Evolutionary conservation across 37 sponge, comb jelly and placozoan genomes (phyloP).

Genomic region (Tethya wilhelma): DNA sequence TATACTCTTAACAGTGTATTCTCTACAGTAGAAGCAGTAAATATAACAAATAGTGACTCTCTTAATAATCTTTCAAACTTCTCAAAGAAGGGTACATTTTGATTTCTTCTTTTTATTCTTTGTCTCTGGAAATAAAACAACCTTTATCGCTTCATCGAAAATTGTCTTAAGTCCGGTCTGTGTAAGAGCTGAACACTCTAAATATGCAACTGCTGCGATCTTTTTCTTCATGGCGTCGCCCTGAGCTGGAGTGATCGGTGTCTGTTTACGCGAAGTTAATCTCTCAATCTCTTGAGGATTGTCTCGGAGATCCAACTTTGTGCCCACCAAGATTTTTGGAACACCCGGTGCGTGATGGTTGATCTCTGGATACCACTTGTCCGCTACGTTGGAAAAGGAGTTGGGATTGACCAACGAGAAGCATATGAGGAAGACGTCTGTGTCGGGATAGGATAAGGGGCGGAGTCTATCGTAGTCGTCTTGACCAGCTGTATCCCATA

Average conservation of each 20-base stretch:
- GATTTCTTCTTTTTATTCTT: slow-evolving; percentile 62
- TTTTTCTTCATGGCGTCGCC: slow-evolving; percentile 83
- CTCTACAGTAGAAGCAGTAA: background rate
- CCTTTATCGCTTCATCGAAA: slow-evolving; percentile 89
- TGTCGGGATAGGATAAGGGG: slow-evolving; percentile 90
- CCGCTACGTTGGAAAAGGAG: slow-evolving; percentile 80
- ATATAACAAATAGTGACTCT: background rate
- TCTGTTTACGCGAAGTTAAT: slow-evolving; percentile 60
- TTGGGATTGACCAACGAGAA: slow-evolving; percentile 84
- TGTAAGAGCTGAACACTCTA: slow-evolving; percentile 91
- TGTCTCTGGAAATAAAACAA: slow-evolving; percentile 81
- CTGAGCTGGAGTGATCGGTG: slow-evolving; percentile 55
- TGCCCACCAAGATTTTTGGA: slow-evolving; percentile 89
- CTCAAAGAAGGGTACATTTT: slow-evolving; percentile 60
- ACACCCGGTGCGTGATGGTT: slow-evolving; percentile 85
- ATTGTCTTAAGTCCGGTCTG: slow-evolving; percentile 89
- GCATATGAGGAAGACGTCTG: slow-evolving; percentile 90
- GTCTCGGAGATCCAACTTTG: slow-evolving; percentile 88
- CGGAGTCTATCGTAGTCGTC: slow-evolving; percentile 92
- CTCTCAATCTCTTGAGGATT: slow-evolving; percentile 68
- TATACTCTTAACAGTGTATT: background rate
- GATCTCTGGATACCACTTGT: slow-evolving; percentile 91
- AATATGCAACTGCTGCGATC: slow-evolving; percentile 73
- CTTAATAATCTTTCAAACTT: background rate
- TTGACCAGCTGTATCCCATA: slow-evolving; percentile 97